These are phyloP conservation scores for Hybos culiciformis DNA, from an alignment of 2,888 invertebrate genomes.

Conservation along the genomic window DNA sequence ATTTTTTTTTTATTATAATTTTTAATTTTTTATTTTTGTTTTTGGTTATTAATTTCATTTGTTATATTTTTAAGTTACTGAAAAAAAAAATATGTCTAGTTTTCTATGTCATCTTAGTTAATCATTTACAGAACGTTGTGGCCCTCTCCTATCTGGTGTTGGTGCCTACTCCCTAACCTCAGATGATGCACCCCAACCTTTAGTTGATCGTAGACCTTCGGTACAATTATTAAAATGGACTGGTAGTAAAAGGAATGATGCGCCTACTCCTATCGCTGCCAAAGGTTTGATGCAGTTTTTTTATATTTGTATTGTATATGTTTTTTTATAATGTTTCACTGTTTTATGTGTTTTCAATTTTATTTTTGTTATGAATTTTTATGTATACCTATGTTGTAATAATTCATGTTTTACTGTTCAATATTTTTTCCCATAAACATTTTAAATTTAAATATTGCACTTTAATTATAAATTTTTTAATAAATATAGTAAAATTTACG, in stretches of 20 bases:
- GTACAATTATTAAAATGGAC: conserved; percentile 45
- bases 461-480: no score
- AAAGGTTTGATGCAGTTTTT: conserved; percentile 36
- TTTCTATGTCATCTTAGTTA: conserved; percentile 17
- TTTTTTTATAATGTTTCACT: background rate
- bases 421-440: background rate
- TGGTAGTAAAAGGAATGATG: conserved; percentile 25
- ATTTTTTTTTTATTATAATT: no score
- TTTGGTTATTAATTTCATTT: conserved; percentile 7
- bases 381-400: no score
- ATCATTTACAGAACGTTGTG: conserved; percentile 52
- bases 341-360: background rate
- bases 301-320: conserved; percentile 2
- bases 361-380: background rate
- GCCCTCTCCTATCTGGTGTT: conserved; percentile 47
- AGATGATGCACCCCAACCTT: conserved; percentile 56
- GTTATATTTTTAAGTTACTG: conserved; percentile 8
- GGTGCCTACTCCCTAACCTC: conserved; percentile 37
- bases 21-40: background rate
- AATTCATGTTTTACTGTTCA: background rate
- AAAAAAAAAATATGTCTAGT: conserved; percentile 27
- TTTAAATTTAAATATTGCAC: conserved; percentile 6
- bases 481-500: no score
- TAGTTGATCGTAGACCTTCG: conserved; percentile 53
- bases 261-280: conserved; percentile 34